A percentile compares a stretch with the other conserved stretches of the same genome.
These are phyloP conservation scores for Synanthedon vespiformis DNA, from an alignment of 2,888 invertebrate genomes.

Conservation along the genomic window DNA sequence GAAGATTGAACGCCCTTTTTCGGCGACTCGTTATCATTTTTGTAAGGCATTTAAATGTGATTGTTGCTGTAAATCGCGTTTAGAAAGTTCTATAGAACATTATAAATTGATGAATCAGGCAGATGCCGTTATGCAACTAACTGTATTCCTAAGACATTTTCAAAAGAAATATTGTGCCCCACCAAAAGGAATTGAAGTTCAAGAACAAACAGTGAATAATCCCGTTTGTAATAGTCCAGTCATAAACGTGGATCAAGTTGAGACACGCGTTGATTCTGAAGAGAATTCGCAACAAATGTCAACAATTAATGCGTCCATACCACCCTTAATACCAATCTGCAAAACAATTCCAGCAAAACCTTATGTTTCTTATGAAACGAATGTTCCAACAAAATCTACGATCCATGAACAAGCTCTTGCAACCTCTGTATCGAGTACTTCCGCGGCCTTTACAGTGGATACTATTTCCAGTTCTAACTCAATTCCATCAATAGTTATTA, in stretches of 20 bases:
- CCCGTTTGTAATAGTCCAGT: not conserved
- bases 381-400: no score
- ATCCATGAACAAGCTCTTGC: not conserved
- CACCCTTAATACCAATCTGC: not conserved
- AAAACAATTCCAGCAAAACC: no score
- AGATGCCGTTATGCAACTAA: not conserved
- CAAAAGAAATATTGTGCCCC: not conserved
- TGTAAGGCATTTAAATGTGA: not conserved
- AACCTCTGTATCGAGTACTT: not conserved
- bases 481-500: no score
- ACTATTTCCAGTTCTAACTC: no score
- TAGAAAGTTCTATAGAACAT: not conserved
- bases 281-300: not conserved
- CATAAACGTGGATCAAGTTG: not conserved
- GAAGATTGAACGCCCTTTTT: not conserved
- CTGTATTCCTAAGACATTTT: not conserved
- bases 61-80: not conserved
- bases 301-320: not conserved
- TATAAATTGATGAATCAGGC: not conserved
- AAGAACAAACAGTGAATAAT: not conserved
- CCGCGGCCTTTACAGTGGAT: no score
- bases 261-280: not conserved
- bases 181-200: not conserved
- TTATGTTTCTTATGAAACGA: no score
- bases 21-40: not conserved